Evolutionary conservation across 2,888 invertebrate species (phyloP), one percentile per base, ranked within the genome.

Genomic region (Drosophila anceps): DNA sequence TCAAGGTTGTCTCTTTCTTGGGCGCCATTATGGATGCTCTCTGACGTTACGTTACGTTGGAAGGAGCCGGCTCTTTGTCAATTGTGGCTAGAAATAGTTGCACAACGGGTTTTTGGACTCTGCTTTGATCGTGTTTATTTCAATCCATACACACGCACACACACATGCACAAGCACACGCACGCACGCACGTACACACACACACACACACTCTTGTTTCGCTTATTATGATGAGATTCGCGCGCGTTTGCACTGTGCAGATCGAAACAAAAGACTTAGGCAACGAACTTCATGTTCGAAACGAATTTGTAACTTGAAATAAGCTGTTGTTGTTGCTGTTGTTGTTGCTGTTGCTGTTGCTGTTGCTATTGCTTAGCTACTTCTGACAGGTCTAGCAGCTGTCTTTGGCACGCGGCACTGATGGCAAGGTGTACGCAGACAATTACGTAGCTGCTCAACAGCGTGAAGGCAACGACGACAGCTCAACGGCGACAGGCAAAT

Each of bases 1-100:
- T 83, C 79, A 87, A 86, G 86, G 88, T 86, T 78, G 81, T 50
- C 64, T 90, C 90, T 76, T 85, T 90, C 79, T 88, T 90, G 61
- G 84, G 85, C 27, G 89, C 90, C 90, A 90, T 90, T 81, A 51
- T 59, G 59, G 63, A 43, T 53, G 66, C 61, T 46, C 46, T 57
- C 58, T 37, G 31, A 10, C 13, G n/a, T 3, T 18, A 9, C 29
- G 51, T 33, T 51, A 41, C 39, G 57, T 18, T 53, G 18, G 27
- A 61, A 68, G 72, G 67, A 65, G 71, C 81, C 76, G 79, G 76
- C 54, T 55, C 33, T 79, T 69, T 64, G 62, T 71, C 60, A 72
- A 64, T 72, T 55, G 57, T 51, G 66, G 46, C 80, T 77, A 72
- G 62, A 82, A 65, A 73, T 77, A 83, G 79, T 86, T 88, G 85